Base-by-base conservation (phyloP, 2,888 invertebrate genomes). In the Scrobipalpa atriplicella region DNA sequence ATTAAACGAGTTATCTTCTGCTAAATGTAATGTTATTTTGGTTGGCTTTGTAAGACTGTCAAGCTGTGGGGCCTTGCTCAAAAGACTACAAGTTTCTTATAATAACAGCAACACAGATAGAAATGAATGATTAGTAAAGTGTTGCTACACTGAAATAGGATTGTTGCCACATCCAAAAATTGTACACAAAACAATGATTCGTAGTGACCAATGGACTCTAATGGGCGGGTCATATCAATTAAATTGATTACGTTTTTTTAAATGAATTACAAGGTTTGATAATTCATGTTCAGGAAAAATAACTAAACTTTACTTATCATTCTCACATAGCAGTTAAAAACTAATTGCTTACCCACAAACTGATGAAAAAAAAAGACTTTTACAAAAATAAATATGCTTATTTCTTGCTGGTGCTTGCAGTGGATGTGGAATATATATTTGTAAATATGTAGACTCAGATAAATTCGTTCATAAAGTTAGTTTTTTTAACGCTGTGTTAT, bases 121-220 rank as follows among this genome's bases (percentile, higher is more conserved):
- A 5, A 47, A 47, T 7, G n/a, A 16, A n/a, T 43, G 39, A 11
- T 39, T 39, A 10, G 10, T n/a, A 47, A 47, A 47, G 6, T n/a
- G 8, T 47, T 47, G 47, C 47, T 43, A 43, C 11, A 43, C 43
- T 18, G 5, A 2, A 11, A 21, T 6, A n/a, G 16, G 36, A 13
- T 58, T 2, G 13, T 58, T 38, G 58, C 58, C 64, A 52, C 43
- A 43, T 19, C 62, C 41, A 16, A 62, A 66, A 70, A 70, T 72
- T 70, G 69, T 70, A 63, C 68, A 74, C 70, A 61, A 65, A 64
- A 71, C 70, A 75, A 69, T 76, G 70, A 76, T 74, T 62, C 19
- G 21, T 38, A 58, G 58, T 13, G 58, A 38, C 58, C 16, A 16
- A 58, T 58, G 13, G 58, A 58, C 16, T 58, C 16, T 2, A 16